A percentile compares a stretch with the other conserved stretches of the same genome.
Conservation (phyloP, 2,113 vertebrate genomes). For the Chroicocephalus ridibundus region DNA sequence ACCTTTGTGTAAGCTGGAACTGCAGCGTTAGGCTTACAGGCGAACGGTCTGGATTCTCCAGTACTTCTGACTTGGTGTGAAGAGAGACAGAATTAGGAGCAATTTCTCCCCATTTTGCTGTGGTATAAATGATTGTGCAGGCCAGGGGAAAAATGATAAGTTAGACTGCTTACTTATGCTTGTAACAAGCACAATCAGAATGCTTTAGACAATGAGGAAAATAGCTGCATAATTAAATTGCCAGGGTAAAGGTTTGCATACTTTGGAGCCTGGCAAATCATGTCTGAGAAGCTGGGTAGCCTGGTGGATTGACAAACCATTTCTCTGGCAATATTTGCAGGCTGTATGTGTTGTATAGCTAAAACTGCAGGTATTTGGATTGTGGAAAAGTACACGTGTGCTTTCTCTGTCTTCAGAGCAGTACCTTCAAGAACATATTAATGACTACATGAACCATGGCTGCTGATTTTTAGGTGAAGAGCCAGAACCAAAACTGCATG, state of each 20-base stretch:
- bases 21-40: neutral
- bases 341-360: neutral
- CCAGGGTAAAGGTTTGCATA: neutral
- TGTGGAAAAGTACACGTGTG: neutral
- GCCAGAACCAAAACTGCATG: neutral
- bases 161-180: neutral
- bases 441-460: neutral
- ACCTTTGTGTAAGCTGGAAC: neutral
- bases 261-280: neutral
- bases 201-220: conserved; percentile 21
- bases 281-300: neutral
- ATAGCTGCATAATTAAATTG: conserved; percentile 6
- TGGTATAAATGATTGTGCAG: conserved; percentile 11
- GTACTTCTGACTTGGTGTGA: neutral
- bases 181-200: neutral
- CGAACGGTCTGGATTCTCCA: neutral
- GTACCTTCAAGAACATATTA: neutral
- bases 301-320: neutral
- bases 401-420: neutral
- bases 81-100: neutral
- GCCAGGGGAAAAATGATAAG: conserved; percentile 15
- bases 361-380: neutral
- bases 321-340: neutral
- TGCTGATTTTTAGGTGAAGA: neutral
- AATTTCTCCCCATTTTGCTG: conserved; percentile 11